phyloP scores from a whole-genome alignment of 2,113 vertebrate species.

The Sceloporus tristichus region DNA sequence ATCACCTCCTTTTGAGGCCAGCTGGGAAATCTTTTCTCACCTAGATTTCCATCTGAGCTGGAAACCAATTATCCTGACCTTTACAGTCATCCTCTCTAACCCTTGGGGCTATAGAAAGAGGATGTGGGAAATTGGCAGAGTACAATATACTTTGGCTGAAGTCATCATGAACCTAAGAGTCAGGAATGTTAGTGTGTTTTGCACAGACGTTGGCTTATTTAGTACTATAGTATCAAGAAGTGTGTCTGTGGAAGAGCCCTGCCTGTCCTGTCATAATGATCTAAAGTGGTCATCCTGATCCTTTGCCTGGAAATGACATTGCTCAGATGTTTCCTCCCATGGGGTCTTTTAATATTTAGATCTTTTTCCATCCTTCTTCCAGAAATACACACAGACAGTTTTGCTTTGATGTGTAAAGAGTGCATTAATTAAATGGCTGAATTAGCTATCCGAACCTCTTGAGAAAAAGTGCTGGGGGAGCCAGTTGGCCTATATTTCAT shows the following conservation, averaged over 20 bases:
- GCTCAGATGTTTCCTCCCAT: slow-evolving; percentile 6
- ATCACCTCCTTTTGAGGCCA: not conserved
- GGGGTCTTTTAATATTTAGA: not conserved
- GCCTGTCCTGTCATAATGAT: not conserved
- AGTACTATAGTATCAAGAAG: not conserved
- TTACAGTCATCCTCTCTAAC: not conserved
- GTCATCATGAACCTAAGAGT: not conserved
- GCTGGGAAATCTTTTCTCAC: not conserved
- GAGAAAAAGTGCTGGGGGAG: slow-evolving; percentile 56
- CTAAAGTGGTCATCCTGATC: slow-evolving; percentile 3
- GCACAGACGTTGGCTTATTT: not conserved
- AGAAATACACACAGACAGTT: slow-evolving; percentile 61
- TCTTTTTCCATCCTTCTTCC: slow-evolving; percentile 38
- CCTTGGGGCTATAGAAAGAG: not conserved
- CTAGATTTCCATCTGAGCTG: not conserved
- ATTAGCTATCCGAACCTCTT: slow-evolving; percentile 63
- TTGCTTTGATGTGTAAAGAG: slow-evolving; percentile 70
- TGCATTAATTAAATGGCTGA: slow-evolving; percentile 68
- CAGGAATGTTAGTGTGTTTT: not conserved
- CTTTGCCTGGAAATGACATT: fast-evolving
- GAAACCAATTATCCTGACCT: not conserved
- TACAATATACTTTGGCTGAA: not conserved
- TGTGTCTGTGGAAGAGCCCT: not conserved
- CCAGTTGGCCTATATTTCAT: slow-evolving; percentile 57
- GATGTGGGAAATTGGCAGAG: not conserved